Evolutionary conservation across 2,888 invertebrate species (phyloP), one percentile per base, ranked within the genome.

Genomic region (Diabrotica balteata): DNA sequence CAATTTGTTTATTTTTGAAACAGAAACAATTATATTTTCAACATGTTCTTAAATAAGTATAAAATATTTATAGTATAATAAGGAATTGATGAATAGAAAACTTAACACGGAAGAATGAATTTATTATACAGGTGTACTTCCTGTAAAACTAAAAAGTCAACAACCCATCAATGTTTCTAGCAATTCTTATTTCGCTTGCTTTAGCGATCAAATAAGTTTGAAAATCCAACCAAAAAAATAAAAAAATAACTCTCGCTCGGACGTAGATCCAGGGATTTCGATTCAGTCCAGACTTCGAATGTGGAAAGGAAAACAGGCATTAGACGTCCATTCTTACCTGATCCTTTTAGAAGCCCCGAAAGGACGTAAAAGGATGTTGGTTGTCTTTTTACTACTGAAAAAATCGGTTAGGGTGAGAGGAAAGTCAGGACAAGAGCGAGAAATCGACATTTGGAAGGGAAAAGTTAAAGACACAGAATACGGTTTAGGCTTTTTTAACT

Each of bases 251-350:
- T 71, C 71, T 69, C 69, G 67, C 63, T 50, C 66, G 67, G 71
- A 71, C 71, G 73, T 70, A 77, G 77, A 79, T 77, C 78, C 75
- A 66, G 74, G 78, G 78, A 78, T 78, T 79, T 77, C 76, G 74
- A 75, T 74, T 73, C 55, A 63, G 69, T 65, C 64, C 54, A 55
- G 67, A 54, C 67, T 65, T 61, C 51, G 49, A 65, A 55, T 63
- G 63, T 43, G 71, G 72, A 73, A 77, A 76, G 76, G 77, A 77
- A 79, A 79, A 78, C 76, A 51, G 75, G 78, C 76, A 78, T 79
- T 78, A 78, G 74, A 73, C 72, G 76, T 73, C 72, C 75, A 74
- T 72, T 69, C 61, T 65, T 58, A 75, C 68, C 69, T 80, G 78
- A 78, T 79, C 78, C 80, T 74, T 77, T 79, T 76, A 76, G 72